Percentiles rank a stretch among this genome's conserved stretches.
phyloP scores from a whole-genome alignment of 2,113 vertebrate genomes.

The Puntigrus tetrazona region DNA sequence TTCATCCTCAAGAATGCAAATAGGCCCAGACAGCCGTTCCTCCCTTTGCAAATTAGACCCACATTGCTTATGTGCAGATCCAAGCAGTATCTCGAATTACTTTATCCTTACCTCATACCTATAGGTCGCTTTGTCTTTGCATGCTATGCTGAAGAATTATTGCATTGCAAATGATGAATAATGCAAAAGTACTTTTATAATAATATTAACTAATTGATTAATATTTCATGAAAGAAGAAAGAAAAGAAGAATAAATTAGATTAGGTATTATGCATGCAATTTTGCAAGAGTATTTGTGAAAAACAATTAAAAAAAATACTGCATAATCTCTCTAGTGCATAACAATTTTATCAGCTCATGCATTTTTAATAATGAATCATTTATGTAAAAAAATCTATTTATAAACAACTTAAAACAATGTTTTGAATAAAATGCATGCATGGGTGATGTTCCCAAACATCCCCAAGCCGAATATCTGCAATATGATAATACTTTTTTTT shows the following conservation, averaged over 20 bases:
- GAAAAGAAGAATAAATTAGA: background rate
- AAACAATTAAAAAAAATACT: background rate
- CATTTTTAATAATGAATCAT: background rate
- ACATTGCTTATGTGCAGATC: constrained; percentile 7
- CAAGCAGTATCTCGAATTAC: constrained; percentile 32
- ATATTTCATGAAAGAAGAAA: background rate
- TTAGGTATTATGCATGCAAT: background rate
- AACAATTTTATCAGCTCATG: background rate
- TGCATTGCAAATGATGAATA: background rate
- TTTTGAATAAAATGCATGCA: background rate
- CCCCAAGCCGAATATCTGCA: background rate
- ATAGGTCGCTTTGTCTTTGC: background rate
- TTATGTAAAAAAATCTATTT: background rate
- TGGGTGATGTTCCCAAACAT: background rate
- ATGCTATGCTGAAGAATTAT: background rate
- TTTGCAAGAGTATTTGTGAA: background rate
- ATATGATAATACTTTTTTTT: background rate
- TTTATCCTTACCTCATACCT: background rate
- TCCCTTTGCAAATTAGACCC: constrained; percentile 10
- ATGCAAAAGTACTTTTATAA: background rate
- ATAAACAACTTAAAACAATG: background rate
- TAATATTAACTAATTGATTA: background rate
- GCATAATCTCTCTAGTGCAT: background rate
- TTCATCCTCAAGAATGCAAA: constrained; percentile 4
- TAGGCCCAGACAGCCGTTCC: constrained; percentile 32